These are phyloP conservation scores for Meriones psammophilus DNA, from an alignment of 2,797 vertebrate species.

Conservation along the genomic window DNA sequence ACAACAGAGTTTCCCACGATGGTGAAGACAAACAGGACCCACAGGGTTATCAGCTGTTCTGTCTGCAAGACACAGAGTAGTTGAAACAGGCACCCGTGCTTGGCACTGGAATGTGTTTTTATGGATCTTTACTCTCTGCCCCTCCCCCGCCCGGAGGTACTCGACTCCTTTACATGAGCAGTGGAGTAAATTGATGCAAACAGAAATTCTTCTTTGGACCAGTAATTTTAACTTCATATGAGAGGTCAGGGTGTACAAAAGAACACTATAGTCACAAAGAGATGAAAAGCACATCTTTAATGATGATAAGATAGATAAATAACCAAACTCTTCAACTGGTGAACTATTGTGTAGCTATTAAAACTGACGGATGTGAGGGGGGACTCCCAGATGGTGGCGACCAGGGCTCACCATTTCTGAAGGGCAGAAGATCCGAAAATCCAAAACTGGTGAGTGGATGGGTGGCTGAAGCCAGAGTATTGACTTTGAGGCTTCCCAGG, in stretches of 20 bases:
- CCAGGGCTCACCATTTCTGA: no score
- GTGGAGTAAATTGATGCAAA: neutral
- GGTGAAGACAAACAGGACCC: constrained; percentile 89
- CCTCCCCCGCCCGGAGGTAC: neutral
- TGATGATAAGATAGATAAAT: constrained; percentile 20
- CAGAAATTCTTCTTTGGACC: neutral
- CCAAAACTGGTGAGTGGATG: no score
- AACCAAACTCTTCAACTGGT: constrained; percentile 23
- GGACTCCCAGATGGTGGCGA: no score
- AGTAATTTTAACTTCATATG: constrained; percentile 2
- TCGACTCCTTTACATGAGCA: neutral
- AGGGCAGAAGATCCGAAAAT: no score
- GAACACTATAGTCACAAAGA: neutral
- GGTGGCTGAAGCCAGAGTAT: no score
- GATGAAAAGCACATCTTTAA: constrained; percentile 2
- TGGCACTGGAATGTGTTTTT: neutral
- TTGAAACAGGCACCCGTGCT: neutral
- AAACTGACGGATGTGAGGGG: neutral
- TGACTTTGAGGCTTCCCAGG: no score
- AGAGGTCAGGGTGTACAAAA: constrained; percentile 30
- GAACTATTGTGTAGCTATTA: constrained; percentile 44
- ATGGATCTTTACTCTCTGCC: no score
- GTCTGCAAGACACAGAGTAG: constrained; percentile 84
- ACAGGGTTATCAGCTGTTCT: constrained; percentile 90
- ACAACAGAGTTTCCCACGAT: constrained; percentile 87